A percentile compares a stretch with the other conserved stretches of the same genome.
Evolutionary conservation across 2,113 vertebrate species (phyloP).

Genomic region (Pristiophorus japonicus): DNA sequence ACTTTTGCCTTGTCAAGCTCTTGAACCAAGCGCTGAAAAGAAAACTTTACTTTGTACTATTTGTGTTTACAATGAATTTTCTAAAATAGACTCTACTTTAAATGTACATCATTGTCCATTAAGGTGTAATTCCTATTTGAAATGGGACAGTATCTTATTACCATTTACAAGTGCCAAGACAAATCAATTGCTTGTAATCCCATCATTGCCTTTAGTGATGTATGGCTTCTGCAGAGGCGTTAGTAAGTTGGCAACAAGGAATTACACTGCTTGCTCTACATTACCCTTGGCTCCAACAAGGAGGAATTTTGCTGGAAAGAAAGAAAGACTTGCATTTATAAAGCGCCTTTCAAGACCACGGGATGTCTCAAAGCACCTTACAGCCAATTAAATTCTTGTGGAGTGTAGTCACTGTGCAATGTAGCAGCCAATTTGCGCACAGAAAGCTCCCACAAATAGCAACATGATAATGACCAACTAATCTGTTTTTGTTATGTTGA

Average conservation of each 20-base stretch:
- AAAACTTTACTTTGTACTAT: background rate
- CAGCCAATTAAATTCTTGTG: too few relatives aligned
- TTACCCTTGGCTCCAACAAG: background rate
- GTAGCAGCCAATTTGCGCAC: too few relatives aligned
- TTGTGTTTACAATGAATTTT: background rate
- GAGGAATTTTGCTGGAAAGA: background rate
- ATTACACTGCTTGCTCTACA: background rate
- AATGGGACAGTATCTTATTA: background rate
- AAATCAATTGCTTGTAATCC: background rate
- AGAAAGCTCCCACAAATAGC: too few relatives aligned
- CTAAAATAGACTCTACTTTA: background rate
- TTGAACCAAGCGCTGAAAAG: background rate
- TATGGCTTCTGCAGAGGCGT: background rate
- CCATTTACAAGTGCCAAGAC: background rate
- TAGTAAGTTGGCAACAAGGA: background rate
- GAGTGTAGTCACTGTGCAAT: too few relatives aligned
- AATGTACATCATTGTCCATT: background rate
- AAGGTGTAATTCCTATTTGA: background rate
- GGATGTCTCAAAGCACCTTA: too few relatives aligned
- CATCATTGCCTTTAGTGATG: background rate
- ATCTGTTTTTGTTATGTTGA: too few relatives aligned
- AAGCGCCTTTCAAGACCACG: too few relatives aligned
- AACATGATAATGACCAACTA: too few relatives aligned
- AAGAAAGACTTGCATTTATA: too few relatives aligned
- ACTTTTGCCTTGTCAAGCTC: background rate